Percentiles rank a stretch among this genome's conserved stretches.
Evolutionary conservation across 53 echinoderm and acorn worm species (phyloP).

Genomic region (Echinometra lucunter): DNA sequence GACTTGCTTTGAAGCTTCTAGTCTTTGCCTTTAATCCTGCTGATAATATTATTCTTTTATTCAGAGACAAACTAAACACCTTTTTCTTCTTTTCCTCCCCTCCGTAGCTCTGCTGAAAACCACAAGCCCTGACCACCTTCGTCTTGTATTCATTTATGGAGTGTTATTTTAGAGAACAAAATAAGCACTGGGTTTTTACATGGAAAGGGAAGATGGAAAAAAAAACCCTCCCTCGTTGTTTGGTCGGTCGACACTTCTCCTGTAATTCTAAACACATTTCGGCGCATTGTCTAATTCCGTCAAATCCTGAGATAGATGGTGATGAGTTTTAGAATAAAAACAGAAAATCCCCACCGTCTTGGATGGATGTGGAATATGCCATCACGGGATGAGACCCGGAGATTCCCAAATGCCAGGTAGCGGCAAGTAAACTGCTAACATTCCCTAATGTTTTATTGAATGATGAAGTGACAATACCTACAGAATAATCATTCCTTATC

Average conservation of each 20-base stretch:
- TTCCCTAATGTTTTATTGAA: not conserved
- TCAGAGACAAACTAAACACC: constrained; percentile 57
- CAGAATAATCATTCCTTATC: not conserved
- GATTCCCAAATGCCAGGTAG: not conserved
- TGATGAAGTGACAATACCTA: not conserved
- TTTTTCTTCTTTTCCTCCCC: not conserved
- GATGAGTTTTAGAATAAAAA: not conserved
- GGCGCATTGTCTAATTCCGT: constrained; percentile 29
- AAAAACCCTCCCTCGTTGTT: constrained; percentile 7
- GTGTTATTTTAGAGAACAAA: constrained; percentile 69
- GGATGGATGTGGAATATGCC: not conserved
- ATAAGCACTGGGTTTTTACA: constrained; percentile 42
- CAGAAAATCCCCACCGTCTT: not conserved
- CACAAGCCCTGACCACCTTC: constrained; percentile 46
- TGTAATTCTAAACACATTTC: constrained; percentile 54
- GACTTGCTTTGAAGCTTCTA: not conserved
- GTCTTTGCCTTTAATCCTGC: constrained; percentile 12
- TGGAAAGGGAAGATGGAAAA: not conserved
- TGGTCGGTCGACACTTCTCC: not conserved
- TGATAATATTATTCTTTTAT: constrained; percentile 56
- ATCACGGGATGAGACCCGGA: not conserved
- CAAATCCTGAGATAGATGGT: not conserved
- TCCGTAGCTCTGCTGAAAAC: constrained; percentile 48
- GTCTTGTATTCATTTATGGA: constrained; percentile 70
- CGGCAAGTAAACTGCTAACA: not conserved